These are phyloP conservation scores for Amphiprion ocellaris DNA, from an alignment of 2,113 vertebrate species.

Conservation along the genomic window DNA sequence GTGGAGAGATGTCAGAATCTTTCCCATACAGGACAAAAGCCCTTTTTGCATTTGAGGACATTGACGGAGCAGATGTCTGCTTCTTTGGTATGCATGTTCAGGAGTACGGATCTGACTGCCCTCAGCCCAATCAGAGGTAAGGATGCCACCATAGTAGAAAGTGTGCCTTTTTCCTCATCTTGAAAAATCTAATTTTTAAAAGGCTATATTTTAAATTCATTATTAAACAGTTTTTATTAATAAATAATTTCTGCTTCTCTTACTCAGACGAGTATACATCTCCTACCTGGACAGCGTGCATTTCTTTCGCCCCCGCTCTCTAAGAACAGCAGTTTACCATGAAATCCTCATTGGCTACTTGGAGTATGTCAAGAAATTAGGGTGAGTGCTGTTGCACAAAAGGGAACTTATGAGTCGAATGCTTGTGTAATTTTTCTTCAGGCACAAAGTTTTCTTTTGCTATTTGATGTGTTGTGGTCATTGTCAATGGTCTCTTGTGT, in stretches of 20 bases:
- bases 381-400: slow-evolving; percentile 83
- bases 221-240: not conserved
- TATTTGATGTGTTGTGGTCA: not conserved
- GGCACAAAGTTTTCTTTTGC: not conserved
- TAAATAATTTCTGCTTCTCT: not conserved
- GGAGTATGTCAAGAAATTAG: slow-evolving; percentile 96
- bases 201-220: not conserved
- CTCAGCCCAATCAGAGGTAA: slow-evolving; percentile 97
- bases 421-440: not conserved
- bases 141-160: not conserved
- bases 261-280: slow-evolving; percentile 95
- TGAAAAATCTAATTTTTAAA: not conserved
- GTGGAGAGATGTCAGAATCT: slow-evolving; percentile 97
- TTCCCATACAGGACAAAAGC: slow-evolving; percentile 99
- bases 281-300: slow-evolving; percentile 99
- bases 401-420: not conserved
- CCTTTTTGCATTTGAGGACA: slow-evolving; percentile 98
- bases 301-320: slow-evolving; percentile 94
- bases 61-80: slow-evolving; percentile 96
- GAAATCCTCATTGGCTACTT: slow-evolving; percentile 98
- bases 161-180: not conserved
- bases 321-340: slow-evolving; percentile 97
- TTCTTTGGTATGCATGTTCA: slow-evolving; percentile 99
- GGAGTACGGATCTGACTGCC: slow-evolving; percentile 97
- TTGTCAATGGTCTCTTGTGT: not conserved